Evolutionary conservation across 2,888 invertebrate species (phyloP), one percentile per base, ranked within the genome.

Genomic region (Aspidiotus rigidus): DNA sequence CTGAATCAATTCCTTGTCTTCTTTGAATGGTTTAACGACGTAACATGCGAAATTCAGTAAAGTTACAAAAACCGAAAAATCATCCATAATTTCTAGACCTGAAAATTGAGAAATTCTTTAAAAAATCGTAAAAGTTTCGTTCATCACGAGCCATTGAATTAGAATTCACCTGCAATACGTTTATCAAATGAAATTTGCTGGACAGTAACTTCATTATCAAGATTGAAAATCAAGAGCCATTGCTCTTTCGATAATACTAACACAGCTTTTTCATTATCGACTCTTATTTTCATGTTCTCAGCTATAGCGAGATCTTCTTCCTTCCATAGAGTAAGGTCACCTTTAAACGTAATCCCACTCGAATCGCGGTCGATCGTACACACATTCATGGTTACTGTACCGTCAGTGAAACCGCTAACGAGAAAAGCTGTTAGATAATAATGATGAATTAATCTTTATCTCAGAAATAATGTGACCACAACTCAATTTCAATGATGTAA

Each of bases 211-310:
- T 67, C 59, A 7, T 59, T 28, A 15, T 39, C 11, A 2, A 67
- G 60, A 39, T 41, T 39, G 57, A 67, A 67, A 16, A 67, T 17
- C 7, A 67, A 28, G 0, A 67, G 42, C 7, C 10, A 17, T 39
- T 67, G 59, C 44, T 67, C 67, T 49, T 67, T 67, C n/a, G 67
- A 67, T 10, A 67, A 49, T 0, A 60, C 67, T 59, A 67, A 42
- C 2, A 67, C n/a, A 2, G 67, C 59, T 15, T 40, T 57, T n/a
- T 44, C 49, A 8, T n/a, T 15, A 42, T 49, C 39, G 2, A 39
- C 16, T 49, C 9, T 49, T 17, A 67, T 28, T 67, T 67, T 67
- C 15, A 67, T n/a, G 53, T 67, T 59, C 11, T 17, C 9, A 13
- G 44, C 53, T 0, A 42, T n/a, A 42, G 59, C 49, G 9, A 42